Evolutionary conservation across 2,797 vertebrate genomes (phyloP).

Genomic region (Pseudotriccus pelzelni): DNA sequence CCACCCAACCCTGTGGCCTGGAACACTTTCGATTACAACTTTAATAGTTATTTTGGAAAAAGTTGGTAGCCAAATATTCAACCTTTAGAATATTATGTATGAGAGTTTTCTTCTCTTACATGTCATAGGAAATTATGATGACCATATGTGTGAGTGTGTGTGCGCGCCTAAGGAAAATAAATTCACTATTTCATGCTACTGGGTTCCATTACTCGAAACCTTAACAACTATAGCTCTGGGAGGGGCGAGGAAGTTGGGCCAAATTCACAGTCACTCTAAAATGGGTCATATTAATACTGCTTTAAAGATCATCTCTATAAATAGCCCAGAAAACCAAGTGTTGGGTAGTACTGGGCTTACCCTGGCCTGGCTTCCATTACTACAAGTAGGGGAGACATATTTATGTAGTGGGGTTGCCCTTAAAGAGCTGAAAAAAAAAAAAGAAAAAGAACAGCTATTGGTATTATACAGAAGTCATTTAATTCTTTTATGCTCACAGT

Average conservation of each 20-base stretch:
- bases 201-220: slow-evolving; percentile 43
- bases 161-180: background rate
- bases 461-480: background rate
- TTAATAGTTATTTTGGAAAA: slow-evolving; percentile 67
- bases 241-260: background rate
- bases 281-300: slow-evolving; percentile 21
- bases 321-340: slow-evolving; percentile 22
- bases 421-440: slow-evolving; percentile 2
- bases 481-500: background rate
- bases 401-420: background rate
- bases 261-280: slow-evolving; percentile 43
- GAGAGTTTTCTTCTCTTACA: slow-evolving; percentile 57
- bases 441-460: background rate
- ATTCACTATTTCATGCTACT: slow-evolving; percentile 49
- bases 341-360: background rate
- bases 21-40: slow-evolving; percentile 59
- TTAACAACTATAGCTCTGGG: slow-evolving; percentile 22
- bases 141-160: background rate
- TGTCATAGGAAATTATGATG: slow-evolving; percentile 65
- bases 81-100: slow-evolving; percentile 64
- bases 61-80: slow-evolving; percentile 62
- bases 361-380: slow-evolving; percentile 22
- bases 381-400: slow-evolving; percentile 3
- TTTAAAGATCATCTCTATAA: slow-evolving; percentile 45
- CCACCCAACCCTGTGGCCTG: slow-evolving; percentile 51